Conservation (phyloP, 2,113 vertebrate genomes). For the Rhadina sibilatrix region DNA sequence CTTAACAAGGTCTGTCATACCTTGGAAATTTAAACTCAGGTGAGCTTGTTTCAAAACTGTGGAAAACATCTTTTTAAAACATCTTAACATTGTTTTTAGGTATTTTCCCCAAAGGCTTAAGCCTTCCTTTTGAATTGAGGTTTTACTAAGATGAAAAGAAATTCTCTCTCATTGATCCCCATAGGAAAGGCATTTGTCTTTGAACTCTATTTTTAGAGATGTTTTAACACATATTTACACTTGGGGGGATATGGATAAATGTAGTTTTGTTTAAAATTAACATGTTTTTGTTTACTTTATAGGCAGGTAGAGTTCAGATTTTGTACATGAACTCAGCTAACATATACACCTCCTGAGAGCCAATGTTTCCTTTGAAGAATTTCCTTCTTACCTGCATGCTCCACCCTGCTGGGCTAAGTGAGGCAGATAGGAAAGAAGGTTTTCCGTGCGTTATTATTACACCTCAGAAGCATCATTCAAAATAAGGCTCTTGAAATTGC, state of each 20-base stretch:
- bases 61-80: constrained; percentile 42
- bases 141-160: constrained; percentile 66
- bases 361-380: constrained; percentile 50
- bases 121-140: constrained; percentile 55
- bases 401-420: not conserved
- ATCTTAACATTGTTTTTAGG: constrained; percentile 27
- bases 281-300: constrained; percentile 57
- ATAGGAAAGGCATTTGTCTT: constrained; percentile 53
- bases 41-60: constrained; percentile 25
- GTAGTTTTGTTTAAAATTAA: constrained; percentile 65
- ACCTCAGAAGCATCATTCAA: not conserved
- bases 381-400: not conserved
- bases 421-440: not conserved
- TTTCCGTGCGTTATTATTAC: not conserved
- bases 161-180: constrained; percentile 40
- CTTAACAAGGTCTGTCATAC: constrained; percentile 10
- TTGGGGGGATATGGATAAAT: constrained; percentile 43
- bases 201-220: constrained; percentile 65
- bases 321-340: constrained; percentile 39
- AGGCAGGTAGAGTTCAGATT: constrained; percentile 37
- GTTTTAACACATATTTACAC: constrained; percentile 42
- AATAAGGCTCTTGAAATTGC: not conserved
- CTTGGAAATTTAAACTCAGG: constrained; percentile 33
- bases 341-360: constrained; percentile 22
- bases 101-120: constrained; percentile 48